These are phyloP conservation scores for Chelmon rostratus DNA, from an alignment of 2,797 vertebrate species.

Conservation along the genomic window DNA sequence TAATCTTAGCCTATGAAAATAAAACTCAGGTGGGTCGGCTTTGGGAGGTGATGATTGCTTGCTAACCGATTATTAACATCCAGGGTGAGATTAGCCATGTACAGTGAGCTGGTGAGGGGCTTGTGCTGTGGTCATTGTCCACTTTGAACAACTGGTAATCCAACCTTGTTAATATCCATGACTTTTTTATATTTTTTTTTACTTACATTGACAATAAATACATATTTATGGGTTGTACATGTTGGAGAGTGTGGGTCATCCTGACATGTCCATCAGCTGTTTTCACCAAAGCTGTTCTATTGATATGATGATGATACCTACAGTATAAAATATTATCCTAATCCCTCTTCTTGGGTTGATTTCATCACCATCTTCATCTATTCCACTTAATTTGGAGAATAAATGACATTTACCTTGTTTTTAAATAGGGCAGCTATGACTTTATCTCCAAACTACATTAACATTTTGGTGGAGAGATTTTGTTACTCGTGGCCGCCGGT, in stretches of 20 bases:
- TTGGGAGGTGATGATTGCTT: constrained; percentile 1
- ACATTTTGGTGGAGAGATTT: too few relatives aligned
- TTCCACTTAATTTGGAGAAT: not conserved
- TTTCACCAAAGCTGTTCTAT: constrained; percentile 1
- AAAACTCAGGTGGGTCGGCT: not conserved
- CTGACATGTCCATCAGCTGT: not conserved
- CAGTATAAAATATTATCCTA: not conserved
- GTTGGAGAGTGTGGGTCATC: not conserved
- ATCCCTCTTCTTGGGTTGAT: constrained; percentile 1
- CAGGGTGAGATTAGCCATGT: not conserved
- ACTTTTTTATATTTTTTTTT: not conserved
- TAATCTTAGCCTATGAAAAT: not conserved
- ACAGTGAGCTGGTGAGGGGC: not conserved
- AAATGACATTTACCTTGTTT: not conserved
- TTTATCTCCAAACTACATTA: not conserved
- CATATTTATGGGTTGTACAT: not conserved
- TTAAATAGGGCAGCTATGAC: not conserved
- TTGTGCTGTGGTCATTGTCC: not conserved
- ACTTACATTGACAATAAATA: not conserved
- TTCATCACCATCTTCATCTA: constrained; percentile 1
- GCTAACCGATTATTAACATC: not conserved
- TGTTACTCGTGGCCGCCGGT: not conserved
- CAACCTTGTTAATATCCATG: not conserved
- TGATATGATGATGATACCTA: not conserved
- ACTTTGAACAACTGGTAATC: not conserved